Percentiles rank a stretch among this genome's conserved stretches.
phyloP scores from a whole-genome alignment of 2,888 invertebrate species.

The Drosophila pegasa region DNA sequence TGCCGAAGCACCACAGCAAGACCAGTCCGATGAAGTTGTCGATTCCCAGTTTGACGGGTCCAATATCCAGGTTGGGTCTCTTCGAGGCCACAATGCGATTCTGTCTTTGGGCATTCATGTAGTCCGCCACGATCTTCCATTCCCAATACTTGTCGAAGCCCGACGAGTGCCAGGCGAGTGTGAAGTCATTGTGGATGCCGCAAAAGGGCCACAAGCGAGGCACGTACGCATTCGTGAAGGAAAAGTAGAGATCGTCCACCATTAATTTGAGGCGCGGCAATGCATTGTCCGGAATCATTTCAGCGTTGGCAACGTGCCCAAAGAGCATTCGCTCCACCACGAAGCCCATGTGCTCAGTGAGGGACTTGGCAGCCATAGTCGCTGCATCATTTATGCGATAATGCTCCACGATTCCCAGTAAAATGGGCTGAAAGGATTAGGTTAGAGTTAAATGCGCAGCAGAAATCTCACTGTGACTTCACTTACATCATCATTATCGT shows the following conservation, averaged over 20 bases:
- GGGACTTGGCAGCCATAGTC: slow-evolving; percentile 82
- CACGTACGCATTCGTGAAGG: slow-evolving; percentile 87
- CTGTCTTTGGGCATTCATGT: slow-evolving; percentile 73
- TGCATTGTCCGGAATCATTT: slow-evolving; percentile 87
- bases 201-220: slow-evolving; percentile 88
- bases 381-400: slow-evolving; percentile 56
- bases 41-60: slow-evolving; percentile 71
- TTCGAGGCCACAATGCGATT: slow-evolving; percentile 69
- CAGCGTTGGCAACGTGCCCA: slow-evolving; percentile 88
- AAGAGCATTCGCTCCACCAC: slow-evolving; percentile 88
- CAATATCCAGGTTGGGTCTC: slow-evolving; percentile 59
- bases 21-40: slow-evolving; percentile 78
- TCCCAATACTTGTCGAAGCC: slow-evolving; percentile 89
- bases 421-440: slow-evolving; percentile 44
- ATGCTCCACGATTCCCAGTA: slow-evolving; percentile 50
- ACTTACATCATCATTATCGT: slow-evolving; percentile 85
- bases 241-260: slow-evolving; percentile 89
- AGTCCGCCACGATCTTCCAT: slow-evolving; percentile 81
- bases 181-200: slow-evolving; percentile 86
- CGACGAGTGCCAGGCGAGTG: slow-evolving; percentile 87
- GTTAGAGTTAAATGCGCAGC: neutral
- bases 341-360: slow-evolving; percentile 86
- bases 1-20: slow-evolving; percentile 75
- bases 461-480: neutral
- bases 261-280: slow-evolving; percentile 87